Percentiles rank a stretch among this genome's conserved stretches.
Conservation (phyloP, 1,140 invertebrate species). For the Drosophila mayri region DNA sequence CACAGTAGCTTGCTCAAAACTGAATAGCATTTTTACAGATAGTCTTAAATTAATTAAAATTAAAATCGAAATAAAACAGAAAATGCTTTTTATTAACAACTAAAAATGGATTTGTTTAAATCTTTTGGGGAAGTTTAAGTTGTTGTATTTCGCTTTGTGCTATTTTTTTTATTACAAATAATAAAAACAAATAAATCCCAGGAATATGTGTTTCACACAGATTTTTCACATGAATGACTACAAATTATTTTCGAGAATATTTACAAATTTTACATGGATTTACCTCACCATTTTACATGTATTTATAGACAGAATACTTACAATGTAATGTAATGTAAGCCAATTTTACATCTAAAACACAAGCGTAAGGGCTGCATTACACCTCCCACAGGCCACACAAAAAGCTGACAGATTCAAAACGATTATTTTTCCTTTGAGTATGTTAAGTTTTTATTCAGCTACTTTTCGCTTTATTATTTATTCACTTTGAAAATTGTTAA, state of each 20-base stretch:
- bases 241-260: too few species aligned
- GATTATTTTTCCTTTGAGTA: conserved; percentile 8
- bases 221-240: too few species aligned
- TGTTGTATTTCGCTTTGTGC: not conserved
- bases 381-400: not conserved
- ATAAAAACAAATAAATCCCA: not conserved
- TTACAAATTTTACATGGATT: not conserved
- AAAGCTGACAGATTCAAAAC: conserved; percentile 5
- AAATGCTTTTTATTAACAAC: conserved; percentile 35
- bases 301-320: too few species aligned
- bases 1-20: conserved; percentile 46
- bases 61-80: conserved; percentile 50
- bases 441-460: conserved; percentile 56
- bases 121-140: not conserved
- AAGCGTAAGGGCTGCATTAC: not conserved
- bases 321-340: too few species aligned
- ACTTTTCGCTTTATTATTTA: conserved; percentile 77
- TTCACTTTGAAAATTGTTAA: conserved; percentile 80
- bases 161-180: not conserved
- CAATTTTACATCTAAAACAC: not conserved
- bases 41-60: conserved; percentile 51
- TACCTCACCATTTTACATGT: not conserved
- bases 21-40: conserved; percentile 52
- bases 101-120: not conserved
- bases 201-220: too few species aligned